Evolutionary conservation across 2,113 vertebrate genomes (phyloP), one percentile per base, ranked within the genome.

Genomic region (Rhea americana): DNA sequence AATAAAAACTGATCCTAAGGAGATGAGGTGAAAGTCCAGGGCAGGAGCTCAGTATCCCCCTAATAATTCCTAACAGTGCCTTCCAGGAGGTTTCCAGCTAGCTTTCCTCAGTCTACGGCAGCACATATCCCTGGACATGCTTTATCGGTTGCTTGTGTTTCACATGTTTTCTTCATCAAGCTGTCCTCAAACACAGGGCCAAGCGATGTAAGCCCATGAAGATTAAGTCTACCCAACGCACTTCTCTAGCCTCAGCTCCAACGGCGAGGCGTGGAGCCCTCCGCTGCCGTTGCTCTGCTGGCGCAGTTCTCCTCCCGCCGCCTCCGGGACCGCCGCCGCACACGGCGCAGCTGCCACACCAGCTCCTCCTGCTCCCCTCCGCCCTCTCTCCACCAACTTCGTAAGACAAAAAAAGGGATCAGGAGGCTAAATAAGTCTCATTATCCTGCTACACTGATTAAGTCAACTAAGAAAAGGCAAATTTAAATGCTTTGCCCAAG

Each of bases 401-500:
- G 30, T 12, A 55, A 37, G 0, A 13, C 30, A 6, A 50, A 37
- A 45, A 13, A 26, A 32, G 43, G 6, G 15, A 32, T n/a, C 24
- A 39, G 35, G 25, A 91, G 24, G 43, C 59, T 74, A 65, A 48
- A 45, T 66, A 77, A 85, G 72, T 55, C 86, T 92, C 89, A 76
- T 95, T 93, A 94, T 87, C 89, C 84, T 80, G 75, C 92, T 43
- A 6, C 63, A 63, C 75, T 89, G 93, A 96, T 93, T 91, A 91
- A 93, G 94, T 93, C 89, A 77, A 82, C 67, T 43, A 82, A 93
- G 91, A 84, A 94, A 91, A 95, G 92, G 82, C 91, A 96, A 96
- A 94, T 87, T 91, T 50, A 82, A 95, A 92, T 94, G 95, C 94
- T 93, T 89, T 91, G 96, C 96, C 95, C 96, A 96, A 96, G 96